phyloP scores from a whole-genome alignment of 2,797 vertebrate genomes.

The Sebastes matsubarae region DNA sequence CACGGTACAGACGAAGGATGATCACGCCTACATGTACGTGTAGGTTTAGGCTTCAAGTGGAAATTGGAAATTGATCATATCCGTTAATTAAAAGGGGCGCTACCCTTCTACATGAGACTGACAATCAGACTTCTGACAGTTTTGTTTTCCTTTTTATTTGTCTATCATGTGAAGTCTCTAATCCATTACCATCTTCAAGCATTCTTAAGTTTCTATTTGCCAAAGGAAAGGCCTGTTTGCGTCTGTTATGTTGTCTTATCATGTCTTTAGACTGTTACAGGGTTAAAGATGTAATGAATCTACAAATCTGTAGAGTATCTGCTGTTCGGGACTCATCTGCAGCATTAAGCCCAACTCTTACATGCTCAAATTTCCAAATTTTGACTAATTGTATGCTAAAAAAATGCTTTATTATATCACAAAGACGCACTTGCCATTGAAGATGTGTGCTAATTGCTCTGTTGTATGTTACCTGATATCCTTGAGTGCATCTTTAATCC shows the following conservation, averaged over 20 bases:
- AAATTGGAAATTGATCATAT: neutral
- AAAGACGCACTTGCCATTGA: slow-evolving; percentile 9
- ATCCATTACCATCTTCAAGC: neutral
- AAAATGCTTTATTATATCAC: neutral
- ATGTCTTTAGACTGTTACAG: neutral
- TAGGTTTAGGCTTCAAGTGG: neutral
- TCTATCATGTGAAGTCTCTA: neutral
- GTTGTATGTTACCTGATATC: neutral
- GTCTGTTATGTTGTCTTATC: neutral
- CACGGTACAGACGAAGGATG: slow-evolving; percentile 22
- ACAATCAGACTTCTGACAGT: neutral
- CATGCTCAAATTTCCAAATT: neutral
- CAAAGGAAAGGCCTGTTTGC: slow-evolving; percentile 12
- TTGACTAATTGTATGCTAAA: neutral
- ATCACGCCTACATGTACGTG: neutral
- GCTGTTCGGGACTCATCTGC: neutral
- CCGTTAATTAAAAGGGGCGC: neutral
- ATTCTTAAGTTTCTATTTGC: slow-evolving; percentile 5
- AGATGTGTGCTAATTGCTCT: neutral
- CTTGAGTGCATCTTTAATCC: neutral
- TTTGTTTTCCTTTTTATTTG: slow-evolving; percentile 6
- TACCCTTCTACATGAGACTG: neutral
- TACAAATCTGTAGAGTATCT: neutral
- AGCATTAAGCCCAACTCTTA: neutral
- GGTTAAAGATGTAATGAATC: neutral